Percentiles rank a stretch among this genome's conserved stretches.
Conservation (phyloP, 2,113 vertebrate genomes). For the Paraplagusia blochii region DNA sequence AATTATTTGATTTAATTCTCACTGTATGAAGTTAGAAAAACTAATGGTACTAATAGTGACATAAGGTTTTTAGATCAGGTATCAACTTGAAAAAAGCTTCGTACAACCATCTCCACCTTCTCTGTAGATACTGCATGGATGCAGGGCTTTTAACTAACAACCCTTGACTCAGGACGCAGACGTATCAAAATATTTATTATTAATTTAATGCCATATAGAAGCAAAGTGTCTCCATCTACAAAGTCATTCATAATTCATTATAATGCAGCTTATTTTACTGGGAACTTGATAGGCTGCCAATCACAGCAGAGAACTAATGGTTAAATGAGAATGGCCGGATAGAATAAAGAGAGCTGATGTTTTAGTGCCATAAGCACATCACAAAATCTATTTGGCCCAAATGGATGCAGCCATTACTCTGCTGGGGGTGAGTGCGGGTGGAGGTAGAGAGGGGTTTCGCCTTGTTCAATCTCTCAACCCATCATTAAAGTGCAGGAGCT, state of each 20-base stretch:
- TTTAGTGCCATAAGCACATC: conserved; percentile 36
- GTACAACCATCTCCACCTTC: background rate
- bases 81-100: too few relatives aligned
- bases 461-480: conserved; percentile 50
- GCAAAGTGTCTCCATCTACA: conserved; percentile 2
- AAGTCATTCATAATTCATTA: conserved; percentile 51
- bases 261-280: conserved; percentile 30
- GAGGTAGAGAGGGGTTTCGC: conserved; percentile 15
- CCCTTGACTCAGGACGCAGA: conserved; percentile 1
- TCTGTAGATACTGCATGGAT: background rate
- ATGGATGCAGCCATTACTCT: conserved; percentile 33
- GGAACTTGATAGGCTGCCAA: conserved; percentile 25
- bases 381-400: conserved; percentile 43
- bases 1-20: background rate
- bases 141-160: conserved; percentile 15
- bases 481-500: conserved; percentile 60
- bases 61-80: too few relatives aligned
- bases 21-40: too few relatives aligned
- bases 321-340: conserved; percentile 32
- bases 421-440: background rate
- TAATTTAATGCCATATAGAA: conserved; percentile 42
- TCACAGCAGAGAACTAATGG: conserved; percentile 31
- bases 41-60: too few relatives aligned
- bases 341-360: conserved; percentile 22
- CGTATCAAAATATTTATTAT: conserved; percentile 50